Percentiles rank a stretch among this genome's conserved stretches.
phyloP scores from a whole-genome alignment of 2,113 vertebrate genomes.

The Leuciscus idus region DNA sequence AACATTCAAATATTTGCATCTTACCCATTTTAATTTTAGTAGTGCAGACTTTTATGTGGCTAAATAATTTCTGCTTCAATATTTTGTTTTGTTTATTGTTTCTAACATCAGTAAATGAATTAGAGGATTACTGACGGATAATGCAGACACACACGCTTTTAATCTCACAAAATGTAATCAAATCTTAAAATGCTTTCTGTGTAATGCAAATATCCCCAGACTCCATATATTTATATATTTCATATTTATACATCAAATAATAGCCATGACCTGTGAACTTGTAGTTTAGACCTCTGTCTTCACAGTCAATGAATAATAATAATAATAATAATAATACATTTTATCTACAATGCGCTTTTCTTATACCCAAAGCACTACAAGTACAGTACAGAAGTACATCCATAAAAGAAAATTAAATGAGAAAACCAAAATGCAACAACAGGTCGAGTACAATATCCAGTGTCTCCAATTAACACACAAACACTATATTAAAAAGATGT shows the following conservation, averaged over 20 bases:
- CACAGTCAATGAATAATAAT: not conserved
- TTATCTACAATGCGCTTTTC: too few species aligned
- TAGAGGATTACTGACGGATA: not conserved
- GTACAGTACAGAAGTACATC: too few species aligned
- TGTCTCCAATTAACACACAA: too few species aligned
- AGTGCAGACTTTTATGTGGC: not conserved
- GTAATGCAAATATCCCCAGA: not conserved
- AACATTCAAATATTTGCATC: too few species aligned
- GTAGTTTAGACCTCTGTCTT: not conserved
- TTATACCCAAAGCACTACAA: too few species aligned
- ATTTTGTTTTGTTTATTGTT: not conserved
- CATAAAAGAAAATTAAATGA: too few species aligned
- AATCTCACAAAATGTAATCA: not conserved
- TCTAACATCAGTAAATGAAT: not conserved
- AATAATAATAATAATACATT: too few species aligned
- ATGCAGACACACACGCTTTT: not conserved
- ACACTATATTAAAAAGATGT: too few species aligned
- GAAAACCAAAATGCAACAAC: too few species aligned
- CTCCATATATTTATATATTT: not conserved
- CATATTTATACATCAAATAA: not conserved
- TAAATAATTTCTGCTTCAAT: not conserved
- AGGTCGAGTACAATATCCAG: too few species aligned
- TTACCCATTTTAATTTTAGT: too few species aligned
- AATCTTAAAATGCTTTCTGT: not conserved
- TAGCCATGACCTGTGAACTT: not conserved